Base-by-base conservation (phyloP, 2,113 vertebrate genomes). In the Cathartes aura region DNA sequence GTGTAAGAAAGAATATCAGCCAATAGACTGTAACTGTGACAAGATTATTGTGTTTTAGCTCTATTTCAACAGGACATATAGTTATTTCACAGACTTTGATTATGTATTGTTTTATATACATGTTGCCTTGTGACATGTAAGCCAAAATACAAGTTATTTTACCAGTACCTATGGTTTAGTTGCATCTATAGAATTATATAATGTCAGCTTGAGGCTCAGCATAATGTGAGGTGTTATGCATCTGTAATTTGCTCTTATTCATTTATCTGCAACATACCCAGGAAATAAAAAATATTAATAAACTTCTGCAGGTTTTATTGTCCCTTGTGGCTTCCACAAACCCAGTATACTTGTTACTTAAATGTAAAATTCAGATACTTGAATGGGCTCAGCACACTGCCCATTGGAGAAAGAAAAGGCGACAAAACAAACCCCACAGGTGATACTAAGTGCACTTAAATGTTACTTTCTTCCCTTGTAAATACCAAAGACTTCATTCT, bases 401-500 rank as follows among this genome's bases (percentile, higher is more conserved):
- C 29, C 27, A 34, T 3, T 36, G 21, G 18, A 87, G 26, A 74
- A 87, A 64, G 27, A 60, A 42, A 55, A 66, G 3, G 43, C 58
- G 63, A 90, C 22, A 38, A 88, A 90, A 74, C 5, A 64, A 83
- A 45, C 19, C 16, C 58, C 36, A 55, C 1, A 32, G 16, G 67
- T 5, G 8, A 34, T 68, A 55, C 55, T 9, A 93, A 47, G 19
- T 50, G 15, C 10, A 74, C 20, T 76, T 68, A 43, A 42, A 52
- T 75, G 73, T 56, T 32, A 53, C 12, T 52, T 23, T 18, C 71
- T 32, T 29, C 6, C 8, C 14, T 75, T 70, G 22, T 40, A 96
- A 82, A 93, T 64, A 75, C 5, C 50, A 32, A 94, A 92, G 79
- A 75, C 15, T 58, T 75, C 8, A 89, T 90, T 93, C 98, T 98